Conservation (phyloP, 2,113 vertebrate species). For the Lynx canadensis region DNA sequence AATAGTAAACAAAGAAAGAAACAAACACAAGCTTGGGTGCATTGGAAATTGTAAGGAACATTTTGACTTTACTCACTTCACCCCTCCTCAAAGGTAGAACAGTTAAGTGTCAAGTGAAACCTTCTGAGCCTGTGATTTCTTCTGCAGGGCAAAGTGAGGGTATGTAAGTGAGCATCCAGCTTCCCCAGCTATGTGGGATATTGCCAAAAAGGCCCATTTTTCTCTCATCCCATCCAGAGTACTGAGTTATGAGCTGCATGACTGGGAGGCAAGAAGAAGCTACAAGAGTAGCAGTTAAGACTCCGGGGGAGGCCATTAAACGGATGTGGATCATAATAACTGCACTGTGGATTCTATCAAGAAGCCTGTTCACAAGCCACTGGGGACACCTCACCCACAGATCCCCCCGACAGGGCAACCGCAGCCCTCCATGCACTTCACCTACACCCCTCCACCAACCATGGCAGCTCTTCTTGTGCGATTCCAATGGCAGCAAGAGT, state of each 20-base stretch:
- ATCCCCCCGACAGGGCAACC: neutral
- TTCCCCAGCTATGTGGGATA: neutral
- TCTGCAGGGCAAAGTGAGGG: neutral
- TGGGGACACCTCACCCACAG: neutral
- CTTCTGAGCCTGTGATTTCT: neutral
- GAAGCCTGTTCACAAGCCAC: neutral
- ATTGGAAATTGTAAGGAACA: neutral
- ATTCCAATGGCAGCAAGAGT: neutral
- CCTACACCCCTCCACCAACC: neutral
- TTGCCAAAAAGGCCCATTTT: neutral
- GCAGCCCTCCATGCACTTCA: neutral
- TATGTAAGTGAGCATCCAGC: fast-evolving
- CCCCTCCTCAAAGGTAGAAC: too few species aligned
- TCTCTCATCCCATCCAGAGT: neutral
- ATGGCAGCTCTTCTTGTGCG: neutral
- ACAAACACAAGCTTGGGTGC: neutral
- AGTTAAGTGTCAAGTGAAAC: neutral
- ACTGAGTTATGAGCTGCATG: neutral
- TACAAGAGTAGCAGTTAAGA: neutral
- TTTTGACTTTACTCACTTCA: neutral
- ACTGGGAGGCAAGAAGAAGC: neutral
- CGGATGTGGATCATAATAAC: neutral
- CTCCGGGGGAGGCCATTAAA: neutral
- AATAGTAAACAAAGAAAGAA: neutral
- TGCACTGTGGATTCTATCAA: neutral